Evolutionary conservation across 2,888 invertebrate genomes (phyloP).

Genomic region (Hermaeophaga mercurialis): DNA sequence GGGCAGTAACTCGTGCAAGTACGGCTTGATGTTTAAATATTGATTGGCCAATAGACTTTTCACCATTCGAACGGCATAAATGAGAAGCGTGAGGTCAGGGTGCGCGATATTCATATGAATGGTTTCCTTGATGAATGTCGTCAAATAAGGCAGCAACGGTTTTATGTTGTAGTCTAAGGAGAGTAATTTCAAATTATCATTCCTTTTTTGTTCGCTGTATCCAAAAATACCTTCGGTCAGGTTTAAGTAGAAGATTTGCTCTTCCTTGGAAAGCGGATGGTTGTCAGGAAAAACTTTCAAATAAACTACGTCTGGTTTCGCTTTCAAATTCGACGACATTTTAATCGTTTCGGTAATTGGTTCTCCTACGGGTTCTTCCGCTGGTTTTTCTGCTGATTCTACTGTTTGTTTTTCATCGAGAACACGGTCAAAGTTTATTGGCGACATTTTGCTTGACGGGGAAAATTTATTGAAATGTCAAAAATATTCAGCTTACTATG

Average conservation of each 20-base stretch:
- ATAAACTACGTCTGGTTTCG: slow-evolving; percentile 45
- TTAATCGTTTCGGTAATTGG: not conserved
- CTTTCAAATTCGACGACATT: slow-evolving; percentile 27
- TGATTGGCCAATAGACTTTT: slow-evolving; percentile 46
- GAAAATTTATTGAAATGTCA: too few species aligned
- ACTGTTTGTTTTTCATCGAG: too few species aligned
- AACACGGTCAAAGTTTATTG: too few species aligned
- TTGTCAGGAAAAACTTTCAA: slow-evolving; percentile 43
- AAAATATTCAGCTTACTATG: too few species aligned
- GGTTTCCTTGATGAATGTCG: slow-evolving; percentile 45
- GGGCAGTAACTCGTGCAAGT: slow-evolving; percentile 46
- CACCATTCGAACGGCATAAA: slow-evolving; percentile 47
- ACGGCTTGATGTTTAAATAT: slow-evolving; percentile 39
- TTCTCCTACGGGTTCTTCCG: too few species aligned
- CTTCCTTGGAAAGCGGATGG: slow-evolving; percentile 45
- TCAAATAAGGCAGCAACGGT: slow-evolving; percentile 44
- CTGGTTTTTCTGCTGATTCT: too few species aligned
- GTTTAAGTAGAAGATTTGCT: slow-evolving; percentile 46
- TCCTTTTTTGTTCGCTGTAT: slow-evolving; percentile 47
- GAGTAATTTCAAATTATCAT: slow-evolving; percentile 42
- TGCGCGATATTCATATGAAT: slow-evolving; percentile 46
- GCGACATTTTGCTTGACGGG: too few species aligned
- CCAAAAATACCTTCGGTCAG: slow-evolving; percentile 48
- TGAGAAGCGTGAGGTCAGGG: slow-evolving; percentile 46
- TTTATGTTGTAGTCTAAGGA: slow-evolving; percentile 43